Evolutionary conservation across 2,113 vertebrate genomes (phyloP).

Genomic region (Muntiacus reevesi): DNA sequence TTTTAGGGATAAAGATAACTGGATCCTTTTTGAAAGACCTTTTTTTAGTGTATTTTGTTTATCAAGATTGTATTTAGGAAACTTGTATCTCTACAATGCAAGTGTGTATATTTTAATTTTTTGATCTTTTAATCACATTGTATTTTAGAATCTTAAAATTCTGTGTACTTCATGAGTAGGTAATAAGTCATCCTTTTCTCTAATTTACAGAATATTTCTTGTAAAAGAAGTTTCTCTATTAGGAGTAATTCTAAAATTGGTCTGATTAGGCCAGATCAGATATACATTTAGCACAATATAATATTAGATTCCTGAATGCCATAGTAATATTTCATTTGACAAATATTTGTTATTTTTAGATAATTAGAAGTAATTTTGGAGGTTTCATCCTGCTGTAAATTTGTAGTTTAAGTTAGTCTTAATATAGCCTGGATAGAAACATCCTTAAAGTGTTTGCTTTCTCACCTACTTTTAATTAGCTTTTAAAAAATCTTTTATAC

Average conservation of each 20-base stretch:
- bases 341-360: conserved; percentile 35
- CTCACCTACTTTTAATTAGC: neutral
- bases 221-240: neutral
- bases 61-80: neutral
- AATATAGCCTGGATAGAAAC: neutral
- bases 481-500: neutral
- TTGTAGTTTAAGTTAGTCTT: conserved; percentile 1
- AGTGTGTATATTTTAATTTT: neutral
- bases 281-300: neutral
- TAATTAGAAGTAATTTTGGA: neutral
- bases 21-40: conserved; percentile 12
- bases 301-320: neutral
- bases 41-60: neutral
- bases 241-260: neutral
- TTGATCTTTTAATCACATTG: neutral
- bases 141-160: conserved; percentile 33
- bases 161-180: neutral
- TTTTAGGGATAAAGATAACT: neutral
- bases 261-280: neutral
- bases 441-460: neutral
- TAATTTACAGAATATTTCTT: neutral
- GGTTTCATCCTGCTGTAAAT: neutral
- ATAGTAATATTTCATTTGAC: neutral
- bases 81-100: neutral
- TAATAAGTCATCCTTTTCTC: conserved; percentile 8